phyloP scores from a whole-genome alignment of 2,888 invertebrate species.

The Nephrotoma flavescens region DNA sequence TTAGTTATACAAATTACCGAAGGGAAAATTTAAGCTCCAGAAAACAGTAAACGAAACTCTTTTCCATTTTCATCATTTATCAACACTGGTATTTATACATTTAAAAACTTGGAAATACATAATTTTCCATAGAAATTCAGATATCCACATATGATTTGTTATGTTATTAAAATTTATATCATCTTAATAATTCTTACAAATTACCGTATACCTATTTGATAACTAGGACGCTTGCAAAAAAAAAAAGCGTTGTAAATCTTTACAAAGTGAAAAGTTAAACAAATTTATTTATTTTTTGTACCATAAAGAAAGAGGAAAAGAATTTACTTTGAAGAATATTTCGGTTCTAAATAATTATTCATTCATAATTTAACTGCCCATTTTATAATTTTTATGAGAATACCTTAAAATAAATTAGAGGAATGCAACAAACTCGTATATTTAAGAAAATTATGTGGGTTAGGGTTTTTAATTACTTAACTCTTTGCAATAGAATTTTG shows the following conservation, averaged over 20 bases:
- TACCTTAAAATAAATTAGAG: not conserved
- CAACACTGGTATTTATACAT: too few relatives aligned
- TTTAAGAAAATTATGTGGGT: not conserved
- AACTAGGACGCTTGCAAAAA: not conserved
- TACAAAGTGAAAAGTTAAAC: not conserved
- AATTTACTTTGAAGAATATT: not conserved
- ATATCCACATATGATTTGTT: too few relatives aligned
- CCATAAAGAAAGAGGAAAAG: not conserved
- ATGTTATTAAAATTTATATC: not conserved
- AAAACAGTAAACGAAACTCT: not conserved
- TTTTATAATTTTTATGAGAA: not conserved
- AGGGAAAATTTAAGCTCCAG: not conserved
- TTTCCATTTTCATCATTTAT: too few relatives aligned
- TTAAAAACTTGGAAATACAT: too few relatives aligned
- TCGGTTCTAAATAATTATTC: not conserved
- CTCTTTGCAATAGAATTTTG: not conserved
- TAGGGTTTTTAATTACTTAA: too few relatives aligned
- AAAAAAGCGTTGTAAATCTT: not conserved
- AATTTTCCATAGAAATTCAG: too few relatives aligned
- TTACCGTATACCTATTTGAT: not conserved
- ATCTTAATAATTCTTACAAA: not conserved
- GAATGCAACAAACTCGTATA: not conserved
- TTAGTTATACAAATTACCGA: not conserved
- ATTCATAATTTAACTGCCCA: not conserved
- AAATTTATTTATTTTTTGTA: not conserved